These are phyloP conservation scores for Enteromius radiatus DNA, from an alignment of 2,797 vertebrate genomes.

Conservation along the genomic window DNA sequence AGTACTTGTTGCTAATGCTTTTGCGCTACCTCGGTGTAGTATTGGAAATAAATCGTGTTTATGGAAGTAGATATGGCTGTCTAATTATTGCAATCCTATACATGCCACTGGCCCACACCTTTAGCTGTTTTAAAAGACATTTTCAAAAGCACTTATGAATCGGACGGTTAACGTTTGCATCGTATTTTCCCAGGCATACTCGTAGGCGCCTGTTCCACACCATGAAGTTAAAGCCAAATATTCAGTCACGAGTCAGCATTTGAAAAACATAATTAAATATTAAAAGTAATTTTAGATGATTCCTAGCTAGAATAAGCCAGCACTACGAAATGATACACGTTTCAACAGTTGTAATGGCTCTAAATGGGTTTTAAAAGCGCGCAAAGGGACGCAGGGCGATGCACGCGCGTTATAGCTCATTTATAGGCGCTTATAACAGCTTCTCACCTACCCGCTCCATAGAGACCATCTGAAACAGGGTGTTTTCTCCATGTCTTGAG, in stretches of 20 bases:
- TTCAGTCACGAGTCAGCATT: constrained; percentile 58
- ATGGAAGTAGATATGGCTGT: constrained; percentile 34
- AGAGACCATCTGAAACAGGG: constrained; percentile 39
- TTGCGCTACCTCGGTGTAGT: constrained; percentile 25
- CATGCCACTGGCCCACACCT: constrained; percentile 18
- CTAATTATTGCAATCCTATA: constrained; percentile 28
- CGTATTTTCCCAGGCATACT: constrained; percentile 30
- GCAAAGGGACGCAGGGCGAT: constrained; percentile 44
- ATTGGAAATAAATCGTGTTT: constrained; percentile 19
- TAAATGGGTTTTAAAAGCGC: constrained; percentile 25
- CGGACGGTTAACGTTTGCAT: constrained; percentile 6
- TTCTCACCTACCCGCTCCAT: constrained; percentile 45
- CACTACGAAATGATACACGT: not conserved
- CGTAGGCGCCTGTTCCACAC: constrained; percentile 47
- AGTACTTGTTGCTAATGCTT: constrained; percentile 56
- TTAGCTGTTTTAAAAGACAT: constrained; percentile 17
- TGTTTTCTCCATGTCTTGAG: constrained; percentile 37
- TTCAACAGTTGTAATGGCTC: not conserved
- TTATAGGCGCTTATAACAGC: constrained; percentile 43
- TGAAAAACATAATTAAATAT: constrained; percentile 2
- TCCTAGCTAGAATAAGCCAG: not conserved
- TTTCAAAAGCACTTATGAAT: not conserved
- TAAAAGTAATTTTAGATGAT: not conserved
- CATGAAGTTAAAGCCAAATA: constrained; percentile 47
- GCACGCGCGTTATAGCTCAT: constrained; percentile 39